Percentiles rank a stretch among this genome's conserved stretches.
Evolutionary conservation across 2,888 invertebrate species (phyloP).

Genomic region (Camptogramma bilineatum): DNA sequence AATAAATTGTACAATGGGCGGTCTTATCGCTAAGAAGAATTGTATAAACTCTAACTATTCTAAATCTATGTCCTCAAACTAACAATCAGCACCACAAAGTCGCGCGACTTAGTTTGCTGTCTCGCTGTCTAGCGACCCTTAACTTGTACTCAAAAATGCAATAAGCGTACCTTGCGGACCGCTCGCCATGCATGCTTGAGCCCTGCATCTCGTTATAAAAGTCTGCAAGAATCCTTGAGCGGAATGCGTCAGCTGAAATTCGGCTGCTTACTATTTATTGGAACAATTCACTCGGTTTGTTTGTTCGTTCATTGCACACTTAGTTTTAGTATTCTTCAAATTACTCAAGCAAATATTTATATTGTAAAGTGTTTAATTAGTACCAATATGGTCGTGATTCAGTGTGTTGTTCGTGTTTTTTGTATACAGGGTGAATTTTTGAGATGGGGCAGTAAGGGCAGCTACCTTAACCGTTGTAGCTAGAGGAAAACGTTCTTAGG

Average conservation of each 20-base stretch:
- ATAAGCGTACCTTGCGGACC: slow-evolving; percentile 53
- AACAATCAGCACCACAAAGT: not conserved
- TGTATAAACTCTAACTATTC: too few relatives aligned
- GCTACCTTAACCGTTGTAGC: too few relatives aligned
- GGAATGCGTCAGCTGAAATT: slow-evolving; percentile 16
- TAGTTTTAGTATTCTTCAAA: not conserved
- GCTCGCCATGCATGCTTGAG: slow-evolving; percentile 38
- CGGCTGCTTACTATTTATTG: slow-evolving; percentile 17
- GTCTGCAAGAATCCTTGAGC: slow-evolving; percentile 23
- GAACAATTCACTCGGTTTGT: slow-evolving; percentile 9
- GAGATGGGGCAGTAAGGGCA: too few relatives aligned
- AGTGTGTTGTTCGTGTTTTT: too few relatives aligned
- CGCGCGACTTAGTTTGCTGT: not conserved
- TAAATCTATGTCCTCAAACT: not conserved
- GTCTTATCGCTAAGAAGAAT: too few relatives aligned
- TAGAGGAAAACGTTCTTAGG: too few relatives aligned
- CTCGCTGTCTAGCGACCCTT: not conserved
- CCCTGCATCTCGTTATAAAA: slow-evolving; percentile 30
- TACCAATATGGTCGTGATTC: too few relatives aligned
- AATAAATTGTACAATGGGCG: too few relatives aligned
- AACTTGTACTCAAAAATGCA: slow-evolving; percentile 58
- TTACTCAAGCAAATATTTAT: too few relatives aligned
- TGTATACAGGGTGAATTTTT: too few relatives aligned
- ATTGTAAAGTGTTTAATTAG: too few relatives aligned
- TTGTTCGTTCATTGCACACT: not conserved